Evolutionary conservation across 2,888 invertebrate genomes (phyloP).

Genomic region (Eurytoma adleriae): DNA sequence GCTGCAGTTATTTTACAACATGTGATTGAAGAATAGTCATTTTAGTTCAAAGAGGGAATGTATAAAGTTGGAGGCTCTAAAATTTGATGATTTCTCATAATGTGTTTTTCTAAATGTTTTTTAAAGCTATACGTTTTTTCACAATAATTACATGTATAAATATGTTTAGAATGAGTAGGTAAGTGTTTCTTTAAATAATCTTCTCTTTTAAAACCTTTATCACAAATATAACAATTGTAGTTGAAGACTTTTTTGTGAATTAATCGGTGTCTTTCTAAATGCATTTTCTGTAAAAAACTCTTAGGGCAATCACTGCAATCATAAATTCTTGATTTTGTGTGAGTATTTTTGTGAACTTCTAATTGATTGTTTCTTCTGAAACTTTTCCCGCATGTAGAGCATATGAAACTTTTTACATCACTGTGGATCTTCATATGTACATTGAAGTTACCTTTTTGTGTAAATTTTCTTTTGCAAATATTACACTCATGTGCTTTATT

Average conservation of each 20-base stretch:
- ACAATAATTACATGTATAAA: slow-evolving; percentile 4
- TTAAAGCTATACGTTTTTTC: not conserved
- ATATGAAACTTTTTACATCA: not conserved
- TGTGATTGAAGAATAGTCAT: not conserved
- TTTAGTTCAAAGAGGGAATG: not conserved
- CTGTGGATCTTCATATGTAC: not conserved
- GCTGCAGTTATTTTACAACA: not conserved
- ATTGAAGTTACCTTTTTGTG: slow-evolving; percentile 3
- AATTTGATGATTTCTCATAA: not conserved
- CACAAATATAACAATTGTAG: slow-evolving; percentile 5
- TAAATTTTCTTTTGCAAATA: not conserved
- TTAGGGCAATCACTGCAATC: slow-evolving; percentile 1
- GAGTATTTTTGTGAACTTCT: slow-evolving; percentile 3
- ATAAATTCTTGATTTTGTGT: not conserved
- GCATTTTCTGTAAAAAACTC: slow-evolving; percentile 3
- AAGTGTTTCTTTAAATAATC: not conserved
- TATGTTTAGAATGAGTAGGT: slow-evolving; percentile 1
- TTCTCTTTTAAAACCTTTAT: not conserved
- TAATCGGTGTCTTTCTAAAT: not conserved
- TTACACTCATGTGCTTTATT: not conserved
- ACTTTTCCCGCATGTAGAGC: not conserved
- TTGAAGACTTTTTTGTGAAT: not conserved
- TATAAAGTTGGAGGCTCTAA: not conserved
- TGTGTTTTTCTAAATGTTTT: not conserved
- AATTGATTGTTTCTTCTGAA: not conserved